Percentiles rank a stretch among this genome's conserved stretches.
These are phyloP conservation scores for Marcusenius ussheri DNA, from an alignment of 2,113 vertebrate genomes.

Conservation along the genomic window DNA sequence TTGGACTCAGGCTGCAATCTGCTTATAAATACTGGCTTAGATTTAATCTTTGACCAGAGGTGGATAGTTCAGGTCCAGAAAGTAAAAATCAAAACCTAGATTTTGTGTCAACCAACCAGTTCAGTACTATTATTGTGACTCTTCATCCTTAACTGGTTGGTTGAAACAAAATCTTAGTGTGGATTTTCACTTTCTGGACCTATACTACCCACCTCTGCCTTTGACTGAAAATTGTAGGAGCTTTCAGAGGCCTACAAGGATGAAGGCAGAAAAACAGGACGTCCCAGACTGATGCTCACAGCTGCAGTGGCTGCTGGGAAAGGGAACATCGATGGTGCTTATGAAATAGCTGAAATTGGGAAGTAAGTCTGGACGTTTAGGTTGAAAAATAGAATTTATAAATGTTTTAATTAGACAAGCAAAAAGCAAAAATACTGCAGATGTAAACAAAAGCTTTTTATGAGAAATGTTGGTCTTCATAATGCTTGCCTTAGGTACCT, in stretches of 20 bases:
- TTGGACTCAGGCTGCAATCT: not conserved
- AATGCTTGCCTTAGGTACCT: constrained; percentile 47
- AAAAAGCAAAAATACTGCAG: not conserved
- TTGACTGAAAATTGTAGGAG: constrained; percentile 54
- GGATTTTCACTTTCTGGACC: not conserved
- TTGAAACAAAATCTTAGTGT: not conserved
- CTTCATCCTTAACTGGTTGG: not conserved
- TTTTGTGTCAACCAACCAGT: not conserved
- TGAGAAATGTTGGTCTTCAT: not conserved
- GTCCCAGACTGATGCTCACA: constrained; percentile 56
- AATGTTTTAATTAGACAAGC: not conserved
- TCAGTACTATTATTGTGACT: not conserved
- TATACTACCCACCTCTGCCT: not conserved
- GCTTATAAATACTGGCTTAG: not conserved
- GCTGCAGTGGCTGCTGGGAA: constrained; percentile 65
- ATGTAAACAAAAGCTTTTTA: not conserved
- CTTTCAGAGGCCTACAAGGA: constrained; percentile 56
- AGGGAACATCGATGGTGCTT: constrained; percentile 58
- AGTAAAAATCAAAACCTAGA: not conserved
- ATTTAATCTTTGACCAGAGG: not conserved
- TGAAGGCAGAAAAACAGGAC: constrained; percentile 52
- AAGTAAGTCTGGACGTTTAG: constrained; percentile 48
- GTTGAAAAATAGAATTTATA: not conserved
- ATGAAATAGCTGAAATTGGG: constrained; percentile 63
- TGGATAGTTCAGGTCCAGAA: not conserved